A percentile compares a stretch with the other conserved stretches of the same genome.
Evolutionary conservation across 1,140 invertebrate genomes (phyloP).

Genomic region (Aphelenchoides besseyi): DNA sequence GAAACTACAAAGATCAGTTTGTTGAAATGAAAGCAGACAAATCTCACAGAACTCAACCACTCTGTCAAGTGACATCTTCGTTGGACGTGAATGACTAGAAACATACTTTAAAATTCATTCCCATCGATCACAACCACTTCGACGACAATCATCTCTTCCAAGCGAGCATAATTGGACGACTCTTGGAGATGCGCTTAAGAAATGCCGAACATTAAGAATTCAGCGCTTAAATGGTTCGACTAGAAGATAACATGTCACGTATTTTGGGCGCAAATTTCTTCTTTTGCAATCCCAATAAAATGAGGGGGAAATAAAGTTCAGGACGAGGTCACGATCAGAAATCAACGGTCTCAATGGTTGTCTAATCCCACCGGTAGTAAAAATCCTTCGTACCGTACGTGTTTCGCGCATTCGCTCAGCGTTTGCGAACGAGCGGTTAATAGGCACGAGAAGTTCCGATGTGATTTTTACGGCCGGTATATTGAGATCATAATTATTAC

Average conservation of each 20-base stretch:
- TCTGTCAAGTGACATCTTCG: no score
- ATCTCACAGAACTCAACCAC: no score
- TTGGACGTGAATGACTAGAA: neutral
- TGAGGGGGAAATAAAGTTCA: neutral
- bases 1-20: no score
- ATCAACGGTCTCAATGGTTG: neutral
- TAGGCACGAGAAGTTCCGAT: neutral
- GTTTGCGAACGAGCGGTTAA: neutral
- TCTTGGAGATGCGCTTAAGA: neutral
- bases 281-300: no score
- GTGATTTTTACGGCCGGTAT: neutral
- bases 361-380: neutral
- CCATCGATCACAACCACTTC: neutral
- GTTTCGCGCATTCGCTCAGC: neutral
- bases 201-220: neutral
- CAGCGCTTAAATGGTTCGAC: neutral
- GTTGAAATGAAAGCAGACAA: no score
- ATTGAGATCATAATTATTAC: constrained; percentile 6
- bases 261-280: no score
- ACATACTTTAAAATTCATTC: neutral
- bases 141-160: neutral
- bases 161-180: neutral
- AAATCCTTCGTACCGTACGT: neutral
- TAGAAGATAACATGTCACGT: no score
- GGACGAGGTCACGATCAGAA: neutral